phyloP scores from a whole-genome alignment of 2,113 vertebrate species.

The Sceloporus undulatus region DNA sequence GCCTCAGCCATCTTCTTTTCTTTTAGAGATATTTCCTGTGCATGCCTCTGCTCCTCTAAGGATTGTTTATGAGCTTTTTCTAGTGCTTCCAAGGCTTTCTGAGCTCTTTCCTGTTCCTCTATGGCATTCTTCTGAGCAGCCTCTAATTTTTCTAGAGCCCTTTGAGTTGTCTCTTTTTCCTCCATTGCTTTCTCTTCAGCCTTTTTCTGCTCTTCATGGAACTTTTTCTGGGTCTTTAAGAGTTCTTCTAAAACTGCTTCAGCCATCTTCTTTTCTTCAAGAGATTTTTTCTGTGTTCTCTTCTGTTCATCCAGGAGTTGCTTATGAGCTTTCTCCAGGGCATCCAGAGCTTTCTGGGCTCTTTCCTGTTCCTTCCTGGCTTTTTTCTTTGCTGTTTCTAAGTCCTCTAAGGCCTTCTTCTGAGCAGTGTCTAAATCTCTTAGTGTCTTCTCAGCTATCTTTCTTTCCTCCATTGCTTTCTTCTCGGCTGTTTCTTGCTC shows the following conservation, averaged over 20 bases:
- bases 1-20: conserved; percentile 14
- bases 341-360: background rate
- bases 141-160: conserved; percentile 1
- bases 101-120: conserved; percentile 19
- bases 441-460: background rate
- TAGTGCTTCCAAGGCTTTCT: background rate
- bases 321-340: background rate
- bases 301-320: conserved; percentile 20
- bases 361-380: conserved; percentile 17
- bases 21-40: background rate
- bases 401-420: background rate
- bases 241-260: conserved; percentile 7
- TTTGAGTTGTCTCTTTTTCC: conserved; percentile 6
- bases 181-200: background rate
- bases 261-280: background rate
- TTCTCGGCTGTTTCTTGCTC: conserved; percentile 24
- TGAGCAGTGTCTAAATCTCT: conserved; percentile 1
- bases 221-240: background rate
- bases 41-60: conserved; percentile 3
- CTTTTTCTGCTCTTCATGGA: conserved; percentile 6
- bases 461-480: conserved; percentile 15
- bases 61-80: background rate
- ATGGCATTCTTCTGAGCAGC: background rate
- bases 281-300: background rate
- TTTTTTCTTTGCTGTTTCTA: background rate